Evolutionary conservation across 2,888 invertebrate species (phyloP), one percentile per base, ranked within the genome.

Genomic region (Hofmannophila pseudospretella): DNA sequence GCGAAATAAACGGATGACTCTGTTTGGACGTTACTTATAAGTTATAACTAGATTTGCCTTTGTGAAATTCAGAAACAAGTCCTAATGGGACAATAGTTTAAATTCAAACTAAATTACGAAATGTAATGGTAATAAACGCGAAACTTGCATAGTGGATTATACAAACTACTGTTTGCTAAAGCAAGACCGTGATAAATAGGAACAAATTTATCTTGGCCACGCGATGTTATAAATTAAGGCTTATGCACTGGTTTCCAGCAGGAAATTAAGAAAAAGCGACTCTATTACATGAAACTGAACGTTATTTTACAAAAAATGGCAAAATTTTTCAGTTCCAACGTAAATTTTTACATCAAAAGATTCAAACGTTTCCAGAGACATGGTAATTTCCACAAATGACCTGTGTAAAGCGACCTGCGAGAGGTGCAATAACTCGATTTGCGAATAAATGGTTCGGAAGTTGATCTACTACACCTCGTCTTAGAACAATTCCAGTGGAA

Each of bases 391-490:
- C 72, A 67, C 75, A 77, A 81, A 80, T 78, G 75, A 79, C 72
- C 70, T 74, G 66, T 74, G 77, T 74, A 77, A 74, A 77, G 68
- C 72, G 77, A 75, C 75, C 72, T 63, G 67, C 67, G 71, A 52
- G 74, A 75, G 74, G 77, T 79, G 82, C 82, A 79, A 81, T 82
- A 82, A 82, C 80, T 76, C 72, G 81, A 84, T 84, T 82, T 78
- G 71, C 65, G 77, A 79, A 76, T 78, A 80, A 85, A 81, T 81
- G 81, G 77, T 67, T 69, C 54, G 81, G 80, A 84, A 85, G 76
- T 77, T 80, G 78, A 81, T 79, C 78, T 80, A 80, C 70, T 58
- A 67, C 64, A 53, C 55, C 55, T 53, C 55, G 57, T 61, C 51
- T 51, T 42, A 47, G 49, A 49, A 41, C 45, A 16, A 53, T 51